Evolutionary conservation across 2,113 vertebrate genomes (phyloP), one percentile per base, ranked within the genome.

Genomic region (Cryptotis parvus): DNA sequence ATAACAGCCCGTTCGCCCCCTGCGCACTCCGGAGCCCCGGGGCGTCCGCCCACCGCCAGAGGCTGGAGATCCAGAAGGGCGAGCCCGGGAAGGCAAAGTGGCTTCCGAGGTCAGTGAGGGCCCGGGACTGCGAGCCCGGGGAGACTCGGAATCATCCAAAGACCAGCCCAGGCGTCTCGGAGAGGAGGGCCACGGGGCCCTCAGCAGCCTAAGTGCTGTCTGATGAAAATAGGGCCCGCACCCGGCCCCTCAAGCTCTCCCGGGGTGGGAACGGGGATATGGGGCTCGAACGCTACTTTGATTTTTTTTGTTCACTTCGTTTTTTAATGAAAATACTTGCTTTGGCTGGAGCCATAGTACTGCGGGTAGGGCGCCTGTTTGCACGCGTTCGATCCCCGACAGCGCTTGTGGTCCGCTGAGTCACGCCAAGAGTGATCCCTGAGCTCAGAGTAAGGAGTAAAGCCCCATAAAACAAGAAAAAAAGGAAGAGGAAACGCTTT

Each of bases 91-190:
- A 83, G 58, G 1, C 15, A 4, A 2, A 1, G 2, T 1, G 0
- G 35, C 9, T 2, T 45, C 41, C 0, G 4, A 26, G 70, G 85
- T 43, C 79, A 0, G 20, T 26, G 2, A 29, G 37, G 41, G 33
- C 63, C 31, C 0, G 1, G 14, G 22, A 22, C 12, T 16, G 78
- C 26, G 10, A 12, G n/a, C 35, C 22, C 11, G 8, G 27, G 31
- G 0, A 45, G 68, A 4, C 75, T 0, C 0, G 0, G 35, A 41
- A 16, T n/a, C n/a, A n/a, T n/a, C n/a, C n/a, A n/a, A n/a, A n/a
- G n/a, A n/a, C n/a, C n/a, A n/a, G 24, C 24, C 61, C 49, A 1
- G 7, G 84, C 55, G 55, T 55, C 9, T 18, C 3, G 0, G 0
- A 31, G 14, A 9, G 4, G 1, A 61, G 0, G 31, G 55, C 39